phyloP scores from a whole-genome alignment of 2,888 invertebrate genomes.

The Trileptium ribeirensis region DNA sequence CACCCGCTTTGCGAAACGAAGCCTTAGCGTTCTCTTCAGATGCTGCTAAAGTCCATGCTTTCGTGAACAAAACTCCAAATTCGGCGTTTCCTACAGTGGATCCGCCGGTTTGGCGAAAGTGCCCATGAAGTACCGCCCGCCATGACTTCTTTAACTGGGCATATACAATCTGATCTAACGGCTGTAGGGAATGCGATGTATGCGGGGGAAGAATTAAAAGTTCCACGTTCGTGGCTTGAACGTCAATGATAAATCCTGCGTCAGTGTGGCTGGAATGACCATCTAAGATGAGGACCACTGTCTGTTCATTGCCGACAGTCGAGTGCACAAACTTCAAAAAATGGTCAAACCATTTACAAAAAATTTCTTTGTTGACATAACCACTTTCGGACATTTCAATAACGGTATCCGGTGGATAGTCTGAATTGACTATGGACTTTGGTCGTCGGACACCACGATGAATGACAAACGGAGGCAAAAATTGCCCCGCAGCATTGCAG shows the following conservation, averaged over 20 bases:
- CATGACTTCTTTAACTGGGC: background rate
- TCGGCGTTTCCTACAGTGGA: background rate
- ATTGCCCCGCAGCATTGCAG: background rate
- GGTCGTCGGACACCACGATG: background rate
- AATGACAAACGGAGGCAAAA: slow-evolving; percentile 1
- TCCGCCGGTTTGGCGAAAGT: background rate
- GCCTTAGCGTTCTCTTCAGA: background rate
- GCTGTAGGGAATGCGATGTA: background rate
- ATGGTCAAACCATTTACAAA: background rate
- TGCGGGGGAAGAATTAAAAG: background rate
- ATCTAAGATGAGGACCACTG: background rate
- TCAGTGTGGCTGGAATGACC: background rate
- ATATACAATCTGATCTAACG: background rate
- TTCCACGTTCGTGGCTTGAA: background rate
- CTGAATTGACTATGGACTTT: background rate
- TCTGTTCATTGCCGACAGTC: background rate
- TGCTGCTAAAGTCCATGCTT: background rate
- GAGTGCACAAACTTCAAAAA: background rate
- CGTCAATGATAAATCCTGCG: background rate
- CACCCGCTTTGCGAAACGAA: background rate
- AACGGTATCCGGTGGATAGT: background rate
- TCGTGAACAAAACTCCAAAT: background rate
- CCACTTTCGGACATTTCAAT: background rate
- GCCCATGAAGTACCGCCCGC: background rate
- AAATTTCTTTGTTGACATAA: background rate